These are phyloP conservation scores for Barnardius zonarius DNA, from an alignment of 2,113 vertebrate species.

Conservation along the genomic window DNA sequence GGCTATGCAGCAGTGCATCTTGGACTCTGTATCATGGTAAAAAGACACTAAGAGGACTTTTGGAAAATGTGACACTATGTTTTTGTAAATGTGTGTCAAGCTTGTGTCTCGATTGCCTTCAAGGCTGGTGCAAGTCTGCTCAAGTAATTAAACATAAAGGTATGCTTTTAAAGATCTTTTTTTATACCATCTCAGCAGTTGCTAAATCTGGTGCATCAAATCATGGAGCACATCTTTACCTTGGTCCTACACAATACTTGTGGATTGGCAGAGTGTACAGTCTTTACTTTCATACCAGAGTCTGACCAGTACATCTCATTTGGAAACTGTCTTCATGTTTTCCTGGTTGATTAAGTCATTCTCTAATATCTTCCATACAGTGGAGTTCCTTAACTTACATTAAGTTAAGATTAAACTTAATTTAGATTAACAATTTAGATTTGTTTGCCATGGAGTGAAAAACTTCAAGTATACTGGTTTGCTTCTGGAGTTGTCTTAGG, in stretches of 20 bases:
- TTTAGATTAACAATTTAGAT: neutral
- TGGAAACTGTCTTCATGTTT: neutral
- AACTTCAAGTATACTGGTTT: accelerated
- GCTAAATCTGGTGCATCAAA: neutral
- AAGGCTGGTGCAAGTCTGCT: neutral
- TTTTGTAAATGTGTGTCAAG: neutral
- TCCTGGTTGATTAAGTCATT: neutral
- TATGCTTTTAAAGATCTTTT: neutral
- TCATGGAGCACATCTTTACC: neutral
- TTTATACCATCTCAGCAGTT: neutral
- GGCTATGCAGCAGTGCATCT: neutral
- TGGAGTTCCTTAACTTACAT: neutral
- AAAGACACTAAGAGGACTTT: neutral
- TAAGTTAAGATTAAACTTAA: neutral
- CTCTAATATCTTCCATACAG: accelerated
- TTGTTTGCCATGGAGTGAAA: neutral
- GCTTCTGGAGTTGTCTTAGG: neutral
- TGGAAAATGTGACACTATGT: neutral
- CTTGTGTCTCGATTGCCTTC: neutral
- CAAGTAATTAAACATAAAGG: neutral
- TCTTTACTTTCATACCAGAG: accelerated
- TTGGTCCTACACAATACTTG: neutral
- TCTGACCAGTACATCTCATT: neutral
- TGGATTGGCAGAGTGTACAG: neutral
- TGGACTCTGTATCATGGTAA: neutral